phyloP scores from a whole-genome alignment of 2,888 invertebrate species.

The Asteroscopus sphinx region DNA sequence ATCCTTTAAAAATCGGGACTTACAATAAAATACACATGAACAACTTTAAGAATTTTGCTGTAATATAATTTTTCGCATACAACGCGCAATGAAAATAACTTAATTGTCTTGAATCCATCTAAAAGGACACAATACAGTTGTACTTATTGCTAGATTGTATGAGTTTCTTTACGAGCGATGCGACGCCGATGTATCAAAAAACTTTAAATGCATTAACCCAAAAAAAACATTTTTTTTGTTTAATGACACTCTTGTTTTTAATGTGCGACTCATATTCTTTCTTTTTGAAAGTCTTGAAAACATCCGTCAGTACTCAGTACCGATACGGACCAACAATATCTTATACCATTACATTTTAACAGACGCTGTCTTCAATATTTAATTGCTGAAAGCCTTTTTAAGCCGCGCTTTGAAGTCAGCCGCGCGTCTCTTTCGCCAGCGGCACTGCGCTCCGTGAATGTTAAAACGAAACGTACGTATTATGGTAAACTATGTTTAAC shows the following conservation, averaged over 20 bases:
- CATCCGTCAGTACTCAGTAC: constrained; percentile 14
- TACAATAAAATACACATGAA: too few relatives aligned
- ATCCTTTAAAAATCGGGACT: background rate
- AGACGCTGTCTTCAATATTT: constrained; percentile 64
- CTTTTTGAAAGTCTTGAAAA: background rate
- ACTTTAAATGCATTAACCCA: too few relatives aligned
- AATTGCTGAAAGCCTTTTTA: constrained; percentile 68
- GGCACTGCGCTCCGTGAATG: constrained; percentile 52
- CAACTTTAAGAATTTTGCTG: too few relatives aligned
- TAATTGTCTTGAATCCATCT: too few relatives aligned
- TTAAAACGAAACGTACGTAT: constrained; percentile 47
- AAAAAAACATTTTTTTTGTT: too few relatives aligned
- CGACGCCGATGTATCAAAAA: too few relatives aligned
- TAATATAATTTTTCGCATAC: too few relatives aligned
- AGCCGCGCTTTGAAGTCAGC: constrained; percentile 62
- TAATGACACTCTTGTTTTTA: too few relatives aligned
- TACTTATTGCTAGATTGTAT: too few relatives aligned
- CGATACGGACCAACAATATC: constrained; percentile 32
- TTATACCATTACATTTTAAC: constrained; percentile 38
- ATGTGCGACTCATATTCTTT: background rate
- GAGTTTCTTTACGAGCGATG: too few relatives aligned
- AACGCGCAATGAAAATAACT: too few relatives aligned
- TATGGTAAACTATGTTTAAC: constrained; percentile 16
- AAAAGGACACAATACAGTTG: too few relatives aligned
- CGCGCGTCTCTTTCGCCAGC: constrained; percentile 35